A percentile compares a stretch with the other conserved stretches of the same genome.
phyloP scores from a whole-genome alignment of 2,113 vertebrate species.

The Corythaixoides concolor region DNA sequence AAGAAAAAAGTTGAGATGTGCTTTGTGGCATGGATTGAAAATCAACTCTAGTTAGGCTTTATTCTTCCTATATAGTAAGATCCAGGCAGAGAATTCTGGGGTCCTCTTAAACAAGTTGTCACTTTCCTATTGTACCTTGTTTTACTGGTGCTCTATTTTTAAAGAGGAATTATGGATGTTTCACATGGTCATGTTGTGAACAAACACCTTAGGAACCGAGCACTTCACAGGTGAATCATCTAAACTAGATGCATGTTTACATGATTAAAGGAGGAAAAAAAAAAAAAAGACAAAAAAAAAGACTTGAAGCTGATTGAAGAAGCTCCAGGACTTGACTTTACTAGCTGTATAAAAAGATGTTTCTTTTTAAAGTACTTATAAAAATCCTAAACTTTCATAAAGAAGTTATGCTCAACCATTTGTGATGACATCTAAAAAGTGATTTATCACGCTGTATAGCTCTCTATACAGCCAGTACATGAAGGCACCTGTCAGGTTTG shows the following conservation, averaged over 20 bases:
- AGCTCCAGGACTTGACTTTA: not conserved
- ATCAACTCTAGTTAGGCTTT: not conserved
- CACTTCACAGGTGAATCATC: not conserved
- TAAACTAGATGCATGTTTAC: not conserved
- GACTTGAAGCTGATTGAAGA: not conserved
- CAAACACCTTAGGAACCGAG: not conserved
- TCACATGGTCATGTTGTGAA: not conserved
- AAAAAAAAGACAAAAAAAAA: not conserved
- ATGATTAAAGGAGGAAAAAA: not conserved
- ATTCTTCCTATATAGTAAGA: not conserved
- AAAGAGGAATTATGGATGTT: not conserved
- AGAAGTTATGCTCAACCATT: not conserved
- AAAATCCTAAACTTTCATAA: constrained; percentile 1
- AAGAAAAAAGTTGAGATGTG: not conserved
- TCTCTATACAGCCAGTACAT: constrained; percentile 6
- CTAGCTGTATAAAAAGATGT: not conserved
- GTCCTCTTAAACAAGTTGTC: not conserved
- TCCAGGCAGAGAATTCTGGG: not conserved
- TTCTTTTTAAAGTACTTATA: not conserved
- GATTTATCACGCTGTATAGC: constrained; percentile 36
- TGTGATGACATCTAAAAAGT: not conserved
- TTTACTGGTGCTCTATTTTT: not conserved
- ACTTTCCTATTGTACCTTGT: not conserved
- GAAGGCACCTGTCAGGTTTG: constrained; percentile 47
- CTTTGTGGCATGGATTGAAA: not conserved